Base-by-base conservation (phyloP, 2,113 vertebrate genomes). In the Vidua macroura region DNA sequence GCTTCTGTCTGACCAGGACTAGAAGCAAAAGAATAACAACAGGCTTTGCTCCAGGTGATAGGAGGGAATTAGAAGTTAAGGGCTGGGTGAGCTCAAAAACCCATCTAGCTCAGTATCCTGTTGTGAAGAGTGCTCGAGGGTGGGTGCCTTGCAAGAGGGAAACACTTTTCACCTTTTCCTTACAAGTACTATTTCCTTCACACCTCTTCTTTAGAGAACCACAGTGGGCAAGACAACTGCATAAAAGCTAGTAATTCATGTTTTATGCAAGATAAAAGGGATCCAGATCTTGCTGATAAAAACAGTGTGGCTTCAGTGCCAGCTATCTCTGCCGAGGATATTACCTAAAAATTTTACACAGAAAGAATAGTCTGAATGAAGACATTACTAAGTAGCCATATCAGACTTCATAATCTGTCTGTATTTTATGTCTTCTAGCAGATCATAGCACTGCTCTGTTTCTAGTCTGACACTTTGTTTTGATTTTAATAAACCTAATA, bases 401-500 rank as follows among this genome's bases (percentile, higher is more conserved):
- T 85, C 91, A 95, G 70, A 33, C 70, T 90, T 93, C 49, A 75
- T 39, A 43, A 94, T 87, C 78, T 89, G n/a, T 77, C 84, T 72
- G 3, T 78, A 87, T 92, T 74, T 86, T 30, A 58, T 83, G 52
- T 78, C 60, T 91, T 67, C 67, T 68, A 70, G 69, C 52, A 96
- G 89, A 66, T 83, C 76, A 58, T 13, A 88, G 52, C 37, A 76
- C 49, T 73, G 51, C 55, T 88, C 33, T 93, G 31, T 86, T 95
- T 94, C 59, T 83, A 81, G 86, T 86, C 83, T 88, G 72, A 86
- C 64, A 52, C n/a, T 83, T 89, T 75, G 56, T 83, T 94, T 94
- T 83, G 27, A 52, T 90, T 95, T 95, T 81, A 74, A 75, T 92
- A 96, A 86, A 88, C 43, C 35, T 67, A 83, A 70, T 67, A 76